Evolutionary conservation across 2,888 invertebrate genomes (phyloP).

Genomic region (Chrysina gloriosa): DNA sequence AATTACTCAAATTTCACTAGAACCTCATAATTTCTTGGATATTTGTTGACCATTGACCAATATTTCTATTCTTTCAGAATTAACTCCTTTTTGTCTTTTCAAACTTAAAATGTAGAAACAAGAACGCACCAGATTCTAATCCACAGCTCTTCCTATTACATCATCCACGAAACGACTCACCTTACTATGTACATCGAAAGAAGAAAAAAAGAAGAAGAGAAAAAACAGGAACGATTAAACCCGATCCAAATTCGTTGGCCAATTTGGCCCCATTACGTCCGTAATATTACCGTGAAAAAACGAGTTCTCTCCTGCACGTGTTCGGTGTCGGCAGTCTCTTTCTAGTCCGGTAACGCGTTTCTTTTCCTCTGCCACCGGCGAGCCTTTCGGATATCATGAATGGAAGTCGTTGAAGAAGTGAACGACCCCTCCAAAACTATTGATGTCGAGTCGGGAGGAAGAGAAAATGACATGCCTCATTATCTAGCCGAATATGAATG

Average conservation of each 20-base stretch:
- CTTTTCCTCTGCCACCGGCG: background rate
- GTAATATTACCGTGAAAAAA: conserved; percentile 1
- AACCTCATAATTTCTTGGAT: no score
- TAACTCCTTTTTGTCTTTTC: background rate
- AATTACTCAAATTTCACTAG: no score
- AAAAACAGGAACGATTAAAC: background rate
- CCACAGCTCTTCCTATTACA: background rate
- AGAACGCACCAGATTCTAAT: background rate
- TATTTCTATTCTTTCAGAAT: no score
- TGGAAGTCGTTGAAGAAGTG: background rate
- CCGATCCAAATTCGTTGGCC: background rate
- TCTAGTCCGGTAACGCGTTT: background rate
- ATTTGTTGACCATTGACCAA: no score
- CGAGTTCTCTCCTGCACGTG: conserved; percentile 15
- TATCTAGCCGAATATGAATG: no score
- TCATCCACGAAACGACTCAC: no score
- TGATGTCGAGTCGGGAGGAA: no score
- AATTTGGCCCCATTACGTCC: background rate
- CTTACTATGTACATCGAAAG: no score
- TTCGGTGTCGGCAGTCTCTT: background rate
- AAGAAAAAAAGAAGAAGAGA: background rate
- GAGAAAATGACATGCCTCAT: no score
- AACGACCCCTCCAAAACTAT: conserved; percentile 20
- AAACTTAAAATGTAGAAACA: background rate
- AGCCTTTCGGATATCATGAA: conserved; percentile 5